These are phyloP conservation scores for Halcyon chelicuti DNA, from an alignment of 2,797 vertebrate genomes.

Conservation along the genomic window DNA sequence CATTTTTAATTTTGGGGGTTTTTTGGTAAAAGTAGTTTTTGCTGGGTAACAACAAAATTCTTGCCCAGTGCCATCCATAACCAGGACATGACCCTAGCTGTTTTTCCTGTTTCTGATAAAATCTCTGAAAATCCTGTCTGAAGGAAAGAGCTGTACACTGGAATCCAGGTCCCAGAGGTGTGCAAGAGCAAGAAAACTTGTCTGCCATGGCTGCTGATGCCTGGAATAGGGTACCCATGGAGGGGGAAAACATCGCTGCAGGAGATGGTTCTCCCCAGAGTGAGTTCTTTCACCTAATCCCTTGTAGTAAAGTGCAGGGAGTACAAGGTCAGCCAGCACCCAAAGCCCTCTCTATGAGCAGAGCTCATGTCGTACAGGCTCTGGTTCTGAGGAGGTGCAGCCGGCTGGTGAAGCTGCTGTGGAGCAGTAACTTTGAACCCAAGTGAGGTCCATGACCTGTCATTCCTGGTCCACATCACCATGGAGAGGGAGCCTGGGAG, in stretches of 20 bases:
- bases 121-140: neutral
- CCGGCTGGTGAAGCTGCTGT: neutral
- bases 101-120: neutral
- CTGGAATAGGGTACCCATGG: neutral
- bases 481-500: neutral
- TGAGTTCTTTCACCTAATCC: neutral
- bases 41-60: neutral
- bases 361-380: neutral
- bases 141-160: neutral
- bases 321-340: neutral
- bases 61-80: neutral
- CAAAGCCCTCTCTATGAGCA: rapidly evolving
- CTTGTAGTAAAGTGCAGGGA: neutral
- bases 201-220: conserved; percentile 25
- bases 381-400: neutral
- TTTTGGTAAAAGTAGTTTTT: neutral
- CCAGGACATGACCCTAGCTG: neutral
- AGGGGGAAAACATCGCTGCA: neutral
- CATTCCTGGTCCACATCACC: neutral
- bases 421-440: neutral
- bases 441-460: neutral
- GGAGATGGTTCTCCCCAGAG: neutral
- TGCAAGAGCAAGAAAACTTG: neutral
- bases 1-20: no score
- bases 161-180: neutral